These are phyloP conservation scores for Coelogynopora nodosa DNA, from an alignment of 2,888 invertebrate species.

Conservation along the genomic window DNA sequence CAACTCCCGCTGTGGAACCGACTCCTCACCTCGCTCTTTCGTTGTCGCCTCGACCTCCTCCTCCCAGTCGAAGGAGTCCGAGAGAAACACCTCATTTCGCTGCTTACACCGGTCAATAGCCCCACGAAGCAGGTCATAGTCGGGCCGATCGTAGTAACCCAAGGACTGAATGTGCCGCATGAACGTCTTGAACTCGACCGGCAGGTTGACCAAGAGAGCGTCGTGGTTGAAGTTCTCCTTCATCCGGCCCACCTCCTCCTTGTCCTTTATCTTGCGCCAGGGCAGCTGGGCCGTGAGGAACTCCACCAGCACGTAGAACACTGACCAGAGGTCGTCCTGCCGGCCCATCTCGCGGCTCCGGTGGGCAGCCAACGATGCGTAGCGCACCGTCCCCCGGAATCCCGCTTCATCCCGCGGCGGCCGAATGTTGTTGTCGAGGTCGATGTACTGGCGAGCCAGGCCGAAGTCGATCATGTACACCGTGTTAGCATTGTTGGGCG, in stretches of 20 bases:
- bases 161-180: constrained; percentile 83
- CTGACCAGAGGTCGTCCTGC: constrained; percentile 96
- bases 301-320: constrained; percentile 99
- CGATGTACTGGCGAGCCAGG: constrained; percentile 88
- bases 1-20: neutral
- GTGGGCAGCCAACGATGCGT: constrained; percentile 98
- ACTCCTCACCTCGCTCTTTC: neutral
- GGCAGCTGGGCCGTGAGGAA: constrained; percentile 96
- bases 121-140: constrained; percentile 80
- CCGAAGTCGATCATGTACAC: constrained; percentile 97
- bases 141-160: constrained; percentile 86
- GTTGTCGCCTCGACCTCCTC: constrained; percentile 44
- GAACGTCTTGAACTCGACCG: constrained; percentile 71
- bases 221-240: constrained; percentile 95
- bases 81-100: constrained; percentile 80
- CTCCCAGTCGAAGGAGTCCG: constrained; percentile 93
- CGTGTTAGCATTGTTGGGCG: constrained; percentile 65
- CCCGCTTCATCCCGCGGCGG: constrained; percentile 85
- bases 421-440: constrained; percentile 79
- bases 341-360: constrained; percentile 98
- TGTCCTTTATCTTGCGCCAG: constrained; percentile 96
- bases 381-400: constrained; percentile 89
- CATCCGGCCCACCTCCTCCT: constrained; percentile 84
- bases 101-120: constrained; percentile 69
- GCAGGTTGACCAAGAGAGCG: constrained; percentile 58